Conservation (phyloP, 2,797 vertebrate species). For the Chloroceryle inda region DNA sequence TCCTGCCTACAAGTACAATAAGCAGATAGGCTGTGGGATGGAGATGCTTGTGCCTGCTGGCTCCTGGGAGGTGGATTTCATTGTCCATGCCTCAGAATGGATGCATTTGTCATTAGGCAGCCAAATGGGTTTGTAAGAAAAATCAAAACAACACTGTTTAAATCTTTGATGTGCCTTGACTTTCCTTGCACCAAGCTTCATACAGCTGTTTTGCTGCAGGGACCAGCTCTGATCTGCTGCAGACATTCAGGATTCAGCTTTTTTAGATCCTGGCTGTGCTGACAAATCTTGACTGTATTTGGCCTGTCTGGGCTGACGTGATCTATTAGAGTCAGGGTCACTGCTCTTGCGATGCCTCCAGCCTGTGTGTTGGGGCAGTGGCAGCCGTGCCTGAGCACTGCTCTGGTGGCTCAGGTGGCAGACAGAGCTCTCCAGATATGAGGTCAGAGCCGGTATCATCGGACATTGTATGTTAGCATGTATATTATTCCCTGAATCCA, state of each 20-base stretch:
- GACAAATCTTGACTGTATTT: background rate
- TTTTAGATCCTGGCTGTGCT: background rate
- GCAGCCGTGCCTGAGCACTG: accelerated
- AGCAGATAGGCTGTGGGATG: background rate
- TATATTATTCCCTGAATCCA: background rate
- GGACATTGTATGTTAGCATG: accelerated
- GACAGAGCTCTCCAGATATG: background rate
- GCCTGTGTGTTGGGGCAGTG: background rate
- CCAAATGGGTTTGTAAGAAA: background rate
- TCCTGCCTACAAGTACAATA: accelerated
- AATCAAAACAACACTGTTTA: background rate
- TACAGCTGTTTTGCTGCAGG: background rate
- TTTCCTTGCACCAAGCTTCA: background rate
- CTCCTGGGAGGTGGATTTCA: background rate
- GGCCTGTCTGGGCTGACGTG: accelerated
- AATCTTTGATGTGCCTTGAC: background rate
- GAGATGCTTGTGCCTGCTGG: background rate
- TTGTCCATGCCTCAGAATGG: background rate
- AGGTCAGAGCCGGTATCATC: background rate
- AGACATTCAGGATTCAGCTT: background rate
- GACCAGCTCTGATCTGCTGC: accelerated
- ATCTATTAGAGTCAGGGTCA: background rate
- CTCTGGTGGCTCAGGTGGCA: background rate
- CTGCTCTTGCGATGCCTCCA: background rate
- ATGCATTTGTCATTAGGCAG: background rate